Evolutionary conservation across 1,140 invertebrate species (phyloP).

Genomic region (Sinella curviseta): DNA sequence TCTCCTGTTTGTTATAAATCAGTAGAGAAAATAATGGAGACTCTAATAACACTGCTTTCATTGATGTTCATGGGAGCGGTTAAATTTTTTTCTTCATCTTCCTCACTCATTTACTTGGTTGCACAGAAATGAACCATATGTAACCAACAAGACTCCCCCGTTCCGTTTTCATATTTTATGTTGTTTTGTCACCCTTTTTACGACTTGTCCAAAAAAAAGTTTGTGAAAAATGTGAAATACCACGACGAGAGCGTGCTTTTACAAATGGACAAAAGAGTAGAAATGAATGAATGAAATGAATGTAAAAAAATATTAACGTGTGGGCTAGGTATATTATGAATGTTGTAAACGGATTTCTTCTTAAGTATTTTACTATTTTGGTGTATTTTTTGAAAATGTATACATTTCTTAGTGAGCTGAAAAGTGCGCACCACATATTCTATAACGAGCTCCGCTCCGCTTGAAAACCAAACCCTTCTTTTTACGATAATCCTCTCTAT

Average conservation of each 20-base stretch:
- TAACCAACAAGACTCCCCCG: not conserved
- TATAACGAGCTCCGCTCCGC: too few species aligned
- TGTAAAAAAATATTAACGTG: not conserved
- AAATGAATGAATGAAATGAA: not conserved
- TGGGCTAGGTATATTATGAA: not conserved
- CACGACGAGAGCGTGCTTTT: too few species aligned
- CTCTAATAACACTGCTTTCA: not conserved
- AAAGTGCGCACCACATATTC: too few species aligned
- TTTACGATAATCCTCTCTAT: too few species aligned
- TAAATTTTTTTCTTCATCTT: constrained; percentile 1
- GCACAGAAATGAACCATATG: not conserved
- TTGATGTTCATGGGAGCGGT: not conserved
- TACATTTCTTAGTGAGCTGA: too few species aligned
- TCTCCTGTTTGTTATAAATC: constrained; percentile 3
- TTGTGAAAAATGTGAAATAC: not conserved
- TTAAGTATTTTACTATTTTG: too few species aligned
- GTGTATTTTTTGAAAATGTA: too few species aligned
- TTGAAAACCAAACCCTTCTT: not conserved
- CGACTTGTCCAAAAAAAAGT: not conserved
- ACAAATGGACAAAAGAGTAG: not conserved
- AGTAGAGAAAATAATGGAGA: not conserved
- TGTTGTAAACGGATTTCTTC: too few species aligned
- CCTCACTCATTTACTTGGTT: not conserved
- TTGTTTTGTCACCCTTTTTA: constrained; percentile 6
- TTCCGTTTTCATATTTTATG: not conserved